A percentile compares a stretch with the other conserved stretches of the same genome.
These are phyloP conservation scores for Telmatherina bonti DNA, from an alignment of 2,797 vertebrate species.

Conservation along the genomic window DNA sequence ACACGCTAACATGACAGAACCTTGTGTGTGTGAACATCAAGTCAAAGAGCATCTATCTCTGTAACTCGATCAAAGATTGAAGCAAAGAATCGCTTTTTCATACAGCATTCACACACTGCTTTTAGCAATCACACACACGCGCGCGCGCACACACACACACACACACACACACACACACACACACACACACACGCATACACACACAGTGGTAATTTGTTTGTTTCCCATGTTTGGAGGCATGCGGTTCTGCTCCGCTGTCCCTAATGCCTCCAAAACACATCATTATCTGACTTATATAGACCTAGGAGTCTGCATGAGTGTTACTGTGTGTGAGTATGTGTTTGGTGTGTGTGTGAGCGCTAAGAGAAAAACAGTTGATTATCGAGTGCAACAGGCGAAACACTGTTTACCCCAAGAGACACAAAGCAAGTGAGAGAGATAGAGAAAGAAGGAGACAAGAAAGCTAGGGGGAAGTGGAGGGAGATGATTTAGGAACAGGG, in stretches of 20 bases:
- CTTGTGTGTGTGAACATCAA: slow-evolving; percentile 39
- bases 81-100: slow-evolving; percentile 73
- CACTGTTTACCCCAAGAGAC: slow-evolving; percentile 79
- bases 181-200: slow-evolving; percentile 10
- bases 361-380: slow-evolving; percentile 74
- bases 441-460: slow-evolving; percentile 44
- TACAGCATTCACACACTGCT: slow-evolving; percentile 50
- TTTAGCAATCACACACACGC: slow-evolving; percentile 39
- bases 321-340: slow-evolving; percentile 19
- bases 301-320: slow-evolving; percentile 56
- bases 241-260: slow-evolving; percentile 76
- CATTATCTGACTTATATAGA: slow-evolving; percentile 81
- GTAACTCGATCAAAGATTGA: slow-evolving; percentile 68
- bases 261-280: slow-evolving; percentile 81
- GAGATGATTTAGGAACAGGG: slow-evolving; percentile 74
- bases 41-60: slow-evolving; percentile 66
- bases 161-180: slow-evolving; percentile 7
- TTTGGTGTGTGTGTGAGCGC: slow-evolving; percentile 35
- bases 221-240: slow-evolving; percentile 78
- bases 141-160: too few species aligned
- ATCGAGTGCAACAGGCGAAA: slow-evolving; percentile 80
- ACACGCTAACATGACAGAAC: slow-evolving; percentile 50
- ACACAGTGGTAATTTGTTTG: slow-evolving; percentile 74
- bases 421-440: slow-evolving; percentile 58
- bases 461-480: slow-evolving; percentile 54